These are phyloP conservation scores for Corydoras maculifer DNA, from an alignment of 2,113 vertebrate genomes.

Conservation along the genomic window DNA sequence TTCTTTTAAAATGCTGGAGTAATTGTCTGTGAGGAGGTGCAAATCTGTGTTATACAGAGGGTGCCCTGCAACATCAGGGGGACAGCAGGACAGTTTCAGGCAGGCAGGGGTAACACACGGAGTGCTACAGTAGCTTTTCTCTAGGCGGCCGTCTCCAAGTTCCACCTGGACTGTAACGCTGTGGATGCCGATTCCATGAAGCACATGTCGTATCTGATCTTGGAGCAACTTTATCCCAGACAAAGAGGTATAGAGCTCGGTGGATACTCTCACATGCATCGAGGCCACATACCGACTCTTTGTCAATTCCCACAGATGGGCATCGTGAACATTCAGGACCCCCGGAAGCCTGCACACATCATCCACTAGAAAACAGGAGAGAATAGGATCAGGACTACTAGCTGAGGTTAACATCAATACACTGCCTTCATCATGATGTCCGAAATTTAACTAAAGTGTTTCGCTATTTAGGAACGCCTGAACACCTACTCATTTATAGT, in stretches of 20 bases:
- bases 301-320: slow-evolving; percentile 74
- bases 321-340: slow-evolving; percentile 68
- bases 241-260: slow-evolving; percentile 35
- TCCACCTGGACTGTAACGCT: slow-evolving; percentile 76
- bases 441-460: no score
- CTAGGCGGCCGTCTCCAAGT: slow-evolving; percentile 48
- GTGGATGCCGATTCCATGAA: slow-evolving; percentile 69
- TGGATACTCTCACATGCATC: slow-evolving; percentile 66
- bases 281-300: slow-evolving; percentile 71
- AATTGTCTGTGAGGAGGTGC: background rate
- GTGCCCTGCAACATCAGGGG: slow-evolving; percentile 1
- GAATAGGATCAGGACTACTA: background rate
- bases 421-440: no score
- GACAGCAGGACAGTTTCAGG: slow-evolving; percentile 65
- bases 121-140: slow-evolving; percentile 52
- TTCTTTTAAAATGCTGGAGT: background rate
- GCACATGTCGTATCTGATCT: slow-evolving; percentile 62
- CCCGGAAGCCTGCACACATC: slow-evolving; percentile 59
- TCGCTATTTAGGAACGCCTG: no score
- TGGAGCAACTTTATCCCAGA: slow-evolving; percentile 47
- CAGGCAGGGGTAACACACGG: slow-evolving; percentile 68
- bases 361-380: slow-evolving; percentile 52
- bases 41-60: slow-evolving; percentile 8
- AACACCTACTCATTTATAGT: no score
- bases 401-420: background rate